Conservation (phyloP, 2,888 invertebrate genomes). For the Brenthis hecate region DNA sequence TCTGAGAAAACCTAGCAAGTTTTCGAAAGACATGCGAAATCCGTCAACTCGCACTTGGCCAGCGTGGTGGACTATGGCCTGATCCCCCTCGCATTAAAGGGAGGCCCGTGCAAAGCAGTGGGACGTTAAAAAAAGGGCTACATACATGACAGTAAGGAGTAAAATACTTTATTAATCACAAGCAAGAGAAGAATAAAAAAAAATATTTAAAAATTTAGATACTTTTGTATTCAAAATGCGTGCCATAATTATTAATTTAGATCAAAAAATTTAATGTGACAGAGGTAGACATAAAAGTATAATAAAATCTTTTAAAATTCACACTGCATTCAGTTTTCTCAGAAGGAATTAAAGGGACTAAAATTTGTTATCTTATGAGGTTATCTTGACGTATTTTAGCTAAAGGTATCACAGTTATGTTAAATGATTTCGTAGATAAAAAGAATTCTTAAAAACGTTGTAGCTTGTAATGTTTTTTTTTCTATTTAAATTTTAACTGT, state of each 20-base stretch:
- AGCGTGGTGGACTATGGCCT: too few species aligned
- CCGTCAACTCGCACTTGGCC: too few species aligned
- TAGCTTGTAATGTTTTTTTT: slow-evolving; percentile 26
- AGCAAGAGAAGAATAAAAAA: too few species aligned
- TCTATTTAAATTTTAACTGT: neutral
- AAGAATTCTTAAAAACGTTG: slow-evolving; percentile 58
- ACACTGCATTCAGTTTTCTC: slow-evolving; percentile 49
- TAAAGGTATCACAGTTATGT: slow-evolving; percentile 58
- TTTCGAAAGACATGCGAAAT: too few species aligned
- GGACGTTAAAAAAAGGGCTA: too few species aligned
- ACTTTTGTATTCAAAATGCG: slow-evolving; percentile 4
- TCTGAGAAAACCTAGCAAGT: too few species aligned
- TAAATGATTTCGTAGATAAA: slow-evolving; percentile 44
- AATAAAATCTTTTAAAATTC: slow-evolving; percentile 29
- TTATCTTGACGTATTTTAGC: slow-evolving; percentile 62
- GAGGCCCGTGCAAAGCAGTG: too few species aligned
- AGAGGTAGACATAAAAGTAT: neutral
- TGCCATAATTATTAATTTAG: slow-evolving; percentile 10
- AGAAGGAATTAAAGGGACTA: slow-evolving; percentile 54
- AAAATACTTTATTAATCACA: too few species aligned
- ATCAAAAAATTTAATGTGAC: slow-evolving; percentile 8
- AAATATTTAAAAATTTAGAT: too few species aligned
- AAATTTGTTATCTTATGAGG: slow-evolving; percentile 49
- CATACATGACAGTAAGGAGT: too few species aligned
- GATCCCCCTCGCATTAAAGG: too few species aligned